These are phyloP conservation scores for Spilarctia lutea DNA, from an alignment of 2,888 invertebrate genomes.

Conservation along the genomic window DNA sequence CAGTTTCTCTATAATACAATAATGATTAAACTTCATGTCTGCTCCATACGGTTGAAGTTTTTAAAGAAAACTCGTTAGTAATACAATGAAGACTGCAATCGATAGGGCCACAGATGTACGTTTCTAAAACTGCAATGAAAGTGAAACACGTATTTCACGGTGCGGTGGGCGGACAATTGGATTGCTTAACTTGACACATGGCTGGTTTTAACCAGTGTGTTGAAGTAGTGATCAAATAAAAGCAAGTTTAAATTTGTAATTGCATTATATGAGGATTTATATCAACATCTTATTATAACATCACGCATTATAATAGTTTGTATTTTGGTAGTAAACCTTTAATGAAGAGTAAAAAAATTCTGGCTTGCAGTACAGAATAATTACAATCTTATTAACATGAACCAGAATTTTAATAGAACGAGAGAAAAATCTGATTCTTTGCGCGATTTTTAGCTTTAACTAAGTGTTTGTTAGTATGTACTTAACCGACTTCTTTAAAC, in stretches of 20 bases:
- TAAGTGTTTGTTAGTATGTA: too few relatives aligned
- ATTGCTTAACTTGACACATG: conserved; percentile 6
- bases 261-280: background rate
- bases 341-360: too few relatives aligned
- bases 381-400: too few relatives aligned
- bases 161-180: conserved; percentile 10
- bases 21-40: conserved; percentile 5
- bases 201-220: background rate
- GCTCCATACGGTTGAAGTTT: conserved; percentile 9
- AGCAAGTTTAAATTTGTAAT: background rate
- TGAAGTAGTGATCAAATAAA: background rate
- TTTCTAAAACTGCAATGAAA: conserved; percentile 23
- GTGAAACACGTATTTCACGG: conserved; percentile 21
- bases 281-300: too few relatives aligned
- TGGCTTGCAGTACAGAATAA: too few relatives aligned
- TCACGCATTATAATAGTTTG: too few relatives aligned
- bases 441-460: too few relatives aligned
- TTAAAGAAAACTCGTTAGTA: conserved; percentile 19
- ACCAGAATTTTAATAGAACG: too few relatives aligned
- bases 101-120: conserved; percentile 21
- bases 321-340: too few relatives aligned
- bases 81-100: conserved; percentile 17
- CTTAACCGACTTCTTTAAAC: too few relatives aligned
- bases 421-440: too few relatives aligned
- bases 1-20: background rate